These are phyloP conservation scores for Meriones psammophilus DNA, from an alignment of 2,797 vertebrate species.

Conservation along the genomic window DNA sequence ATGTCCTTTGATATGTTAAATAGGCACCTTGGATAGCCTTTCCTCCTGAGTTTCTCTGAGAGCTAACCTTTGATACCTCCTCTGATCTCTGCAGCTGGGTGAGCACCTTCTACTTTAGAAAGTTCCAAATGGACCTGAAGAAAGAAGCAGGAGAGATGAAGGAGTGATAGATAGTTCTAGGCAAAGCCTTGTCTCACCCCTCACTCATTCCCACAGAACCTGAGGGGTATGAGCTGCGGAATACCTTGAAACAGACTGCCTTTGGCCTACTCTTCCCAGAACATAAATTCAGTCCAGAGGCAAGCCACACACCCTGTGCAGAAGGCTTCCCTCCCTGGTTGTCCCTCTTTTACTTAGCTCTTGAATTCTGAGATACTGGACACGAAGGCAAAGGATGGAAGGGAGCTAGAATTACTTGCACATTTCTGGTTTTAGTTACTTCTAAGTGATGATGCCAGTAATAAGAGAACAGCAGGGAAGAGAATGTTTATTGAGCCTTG, in stretches of 20 bases:
- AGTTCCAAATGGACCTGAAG: background rate
- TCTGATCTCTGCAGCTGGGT: background rate
- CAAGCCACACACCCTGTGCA: background rate
- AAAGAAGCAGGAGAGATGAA: background rate
- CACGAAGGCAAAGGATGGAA: background rate
- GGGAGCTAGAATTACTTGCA: background rate
- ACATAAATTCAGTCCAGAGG: background rate
- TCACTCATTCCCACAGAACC: background rate
- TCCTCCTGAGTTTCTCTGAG: background rate
- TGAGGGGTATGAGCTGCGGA: background rate
- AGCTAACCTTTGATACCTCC: background rate
- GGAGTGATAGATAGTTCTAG: background rate
- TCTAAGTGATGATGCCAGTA: conserved; percentile 3
- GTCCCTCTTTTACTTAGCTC: background rate
- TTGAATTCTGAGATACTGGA: background rate
- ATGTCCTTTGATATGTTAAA: background rate
- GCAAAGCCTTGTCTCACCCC: background rate
- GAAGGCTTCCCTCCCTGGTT: background rate
- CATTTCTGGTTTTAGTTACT: conserved; percentile 40
- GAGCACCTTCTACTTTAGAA: background rate
- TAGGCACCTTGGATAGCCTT: background rate
- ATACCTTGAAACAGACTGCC: background rate
- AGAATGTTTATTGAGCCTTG: background rate
- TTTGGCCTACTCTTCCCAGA: background rate
- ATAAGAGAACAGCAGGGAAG: background rate